Evolutionary conservation across 2,113 vertebrate genomes (phyloP).

Genomic region (Pterocles orientalis): DNA sequence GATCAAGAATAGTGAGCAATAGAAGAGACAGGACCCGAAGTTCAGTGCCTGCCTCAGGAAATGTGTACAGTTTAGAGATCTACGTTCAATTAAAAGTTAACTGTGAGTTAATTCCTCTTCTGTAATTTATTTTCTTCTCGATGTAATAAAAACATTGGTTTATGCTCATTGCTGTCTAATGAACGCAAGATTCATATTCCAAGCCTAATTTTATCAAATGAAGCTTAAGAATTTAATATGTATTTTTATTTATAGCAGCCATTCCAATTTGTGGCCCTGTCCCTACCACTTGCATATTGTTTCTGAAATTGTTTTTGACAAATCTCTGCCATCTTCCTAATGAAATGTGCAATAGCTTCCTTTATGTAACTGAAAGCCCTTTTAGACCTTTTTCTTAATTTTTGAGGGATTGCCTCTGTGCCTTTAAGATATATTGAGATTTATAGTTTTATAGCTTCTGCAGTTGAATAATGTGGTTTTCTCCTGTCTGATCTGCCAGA

Average conservation of each 20-base stretch:
- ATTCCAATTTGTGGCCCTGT: not conserved
- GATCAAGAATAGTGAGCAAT: not conserved
- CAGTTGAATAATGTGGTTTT: not conserved
- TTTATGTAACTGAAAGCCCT: not conserved
- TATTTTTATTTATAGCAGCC: not conserved
- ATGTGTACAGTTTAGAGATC: not conserved
- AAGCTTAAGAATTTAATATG: not conserved
- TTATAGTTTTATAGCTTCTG: conserved; percentile 13
- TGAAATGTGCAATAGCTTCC: not conserved
- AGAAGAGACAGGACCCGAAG: accelerated
- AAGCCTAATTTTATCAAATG: not conserved
- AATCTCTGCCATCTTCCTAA: not conserved
- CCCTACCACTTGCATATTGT: not conserved
- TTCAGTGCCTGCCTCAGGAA: not conserved
- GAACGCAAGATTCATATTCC: not conserved
- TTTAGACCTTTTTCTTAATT: not conserved
- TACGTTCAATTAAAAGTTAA: not conserved
- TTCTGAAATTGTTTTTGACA: not conserved
- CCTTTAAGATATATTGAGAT: conserved; percentile 2
- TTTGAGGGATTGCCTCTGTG: not conserved
- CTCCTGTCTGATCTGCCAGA: not conserved
- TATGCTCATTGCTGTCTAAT: not conserved
- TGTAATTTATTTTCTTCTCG: not conserved
- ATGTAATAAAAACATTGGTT: not conserved
- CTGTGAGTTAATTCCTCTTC: not conserved